Conservation (phyloP, 2,113 vertebrate genomes). For the Gasterosteus nipponicus region DNA sequence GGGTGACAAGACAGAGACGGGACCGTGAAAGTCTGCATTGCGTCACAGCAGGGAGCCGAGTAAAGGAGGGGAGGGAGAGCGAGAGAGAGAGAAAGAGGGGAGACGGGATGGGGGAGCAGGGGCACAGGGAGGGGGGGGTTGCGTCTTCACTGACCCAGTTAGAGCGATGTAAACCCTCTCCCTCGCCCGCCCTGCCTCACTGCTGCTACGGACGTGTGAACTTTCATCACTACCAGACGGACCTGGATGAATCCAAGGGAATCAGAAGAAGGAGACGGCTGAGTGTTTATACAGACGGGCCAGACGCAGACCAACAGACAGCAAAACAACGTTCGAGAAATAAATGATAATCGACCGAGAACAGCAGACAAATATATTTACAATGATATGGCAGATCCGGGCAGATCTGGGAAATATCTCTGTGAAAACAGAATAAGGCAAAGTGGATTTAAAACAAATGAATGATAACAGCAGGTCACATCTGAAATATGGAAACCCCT, state of each 20-base stretch:
- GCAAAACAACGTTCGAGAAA: conserved; percentile 16
- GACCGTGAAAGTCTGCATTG: conserved; percentile 74
- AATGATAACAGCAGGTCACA: conserved; percentile 63
- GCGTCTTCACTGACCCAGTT: conserved; percentile 80
- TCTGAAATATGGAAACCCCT: conserved; percentile 51
- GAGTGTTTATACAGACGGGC: conserved; percentile 15
- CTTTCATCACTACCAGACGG: conserved; percentile 66
- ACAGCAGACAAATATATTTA: conserved; percentile 48
- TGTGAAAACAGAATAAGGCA: conserved; percentile 63
- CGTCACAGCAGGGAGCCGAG: conserved; percentile 69
- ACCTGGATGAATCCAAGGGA: conserved; percentile 39
- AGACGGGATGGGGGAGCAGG: conserved; percentile 41
- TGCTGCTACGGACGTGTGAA: conserved; percentile 66
- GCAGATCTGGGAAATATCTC: conserved; percentile 59
- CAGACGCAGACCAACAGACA: conserved; percentile 17
- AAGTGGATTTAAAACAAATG: conserved; percentile 63
- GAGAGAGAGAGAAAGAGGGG: conserved; percentile 6
- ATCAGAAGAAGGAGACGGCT: conserved; percentile 31
- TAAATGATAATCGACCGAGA: conserved; percentile 36
- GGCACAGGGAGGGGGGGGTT: conserved; percentile 62
- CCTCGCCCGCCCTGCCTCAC: conserved; percentile 29
- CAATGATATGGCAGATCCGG: conserved; percentile 36
- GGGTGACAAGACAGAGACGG: conserved; percentile 27
- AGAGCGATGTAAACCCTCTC: conserved; percentile 62
- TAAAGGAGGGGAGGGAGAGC: conserved; percentile 31